Conservation (phyloP, 1,140 invertebrate species). For the Paracyclopina nana region DNA sequence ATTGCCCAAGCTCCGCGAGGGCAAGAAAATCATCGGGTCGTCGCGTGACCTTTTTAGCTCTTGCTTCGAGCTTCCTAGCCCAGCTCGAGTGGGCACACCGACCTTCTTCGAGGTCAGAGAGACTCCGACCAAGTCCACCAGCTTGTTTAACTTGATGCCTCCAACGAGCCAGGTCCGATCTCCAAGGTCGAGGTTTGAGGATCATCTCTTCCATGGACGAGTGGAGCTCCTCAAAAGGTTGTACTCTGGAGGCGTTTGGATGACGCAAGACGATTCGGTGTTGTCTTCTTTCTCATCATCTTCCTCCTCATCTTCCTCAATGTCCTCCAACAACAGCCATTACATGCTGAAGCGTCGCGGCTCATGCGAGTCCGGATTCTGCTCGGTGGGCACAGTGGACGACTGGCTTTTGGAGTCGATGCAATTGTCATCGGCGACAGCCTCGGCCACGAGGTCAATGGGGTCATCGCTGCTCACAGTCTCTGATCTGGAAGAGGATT, state of each 20-base stretch:
- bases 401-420: constrained; percentile 35
- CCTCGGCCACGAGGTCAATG: constrained; percentile 21
- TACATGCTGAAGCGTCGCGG: constrained; percentile 37
- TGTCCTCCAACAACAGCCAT: constrained; percentile 27
- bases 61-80: constrained; percentile 44
- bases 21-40: constrained; percentile 23
- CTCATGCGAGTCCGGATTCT: constrained; percentile 73
- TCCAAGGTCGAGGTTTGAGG: not conserved
- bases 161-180: not conserved
- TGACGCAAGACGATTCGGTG: constrained; percentile 18
- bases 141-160: constrained; percentile 18
- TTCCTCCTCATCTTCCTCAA: constrained; percentile 22
- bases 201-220: constrained; percentile 12
- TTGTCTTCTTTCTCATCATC: constrained; percentile 5
- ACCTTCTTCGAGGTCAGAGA: constrained; percentile 8
- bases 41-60: constrained; percentile 41
- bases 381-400: constrained; percentile 45
- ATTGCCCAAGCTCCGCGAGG: constrained; percentile 42
- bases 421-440: constrained; percentile 24
- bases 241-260: constrained; percentile 6
- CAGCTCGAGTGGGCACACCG: constrained; percentile 25
- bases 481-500: constrained; percentile 18
- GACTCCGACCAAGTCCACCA: constrained; percentile 15
- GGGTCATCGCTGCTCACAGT: constrained; percentile 29
- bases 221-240: constrained; percentile 2